Evolutionary conservation across 2,113 vertebrate species (phyloP).

Genomic region (Nyctibius bracteatus): DNA sequence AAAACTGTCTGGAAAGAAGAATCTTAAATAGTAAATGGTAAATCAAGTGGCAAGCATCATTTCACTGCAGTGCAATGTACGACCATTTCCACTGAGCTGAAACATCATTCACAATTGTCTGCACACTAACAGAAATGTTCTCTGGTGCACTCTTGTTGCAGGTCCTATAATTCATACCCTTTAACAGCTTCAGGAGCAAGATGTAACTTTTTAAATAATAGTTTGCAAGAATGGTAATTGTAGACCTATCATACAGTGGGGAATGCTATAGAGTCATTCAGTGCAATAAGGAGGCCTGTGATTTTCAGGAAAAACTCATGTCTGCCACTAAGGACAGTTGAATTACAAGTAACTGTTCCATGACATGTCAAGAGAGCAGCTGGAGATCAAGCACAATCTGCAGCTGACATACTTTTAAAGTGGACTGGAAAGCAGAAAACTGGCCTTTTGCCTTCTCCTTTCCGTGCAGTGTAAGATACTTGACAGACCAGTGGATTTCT

Average conservation of each 20-base stretch:
- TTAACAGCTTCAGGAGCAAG: background rate
- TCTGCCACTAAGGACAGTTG: background rate
- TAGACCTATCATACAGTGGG: background rate
- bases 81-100: background rate
- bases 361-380: background rate
- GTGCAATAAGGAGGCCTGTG: background rate
- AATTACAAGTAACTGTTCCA: background rate
- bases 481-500: background rate
- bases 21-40: background rate
- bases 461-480: background rate
- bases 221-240: constrained; percentile 25
- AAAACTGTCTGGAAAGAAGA: background rate
- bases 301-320: background rate
- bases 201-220: constrained; percentile 17
- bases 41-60: background rate
- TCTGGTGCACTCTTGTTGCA: background rate
- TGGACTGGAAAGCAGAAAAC: background rate
- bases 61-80: background rate
- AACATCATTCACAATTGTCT: background rate
- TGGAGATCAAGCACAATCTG: background rate
- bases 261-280: background rate
- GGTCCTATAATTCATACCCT: background rate
- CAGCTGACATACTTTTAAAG: background rate
- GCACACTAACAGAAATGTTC: background rate
- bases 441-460: background rate